phyloP scores from a whole-genome alignment of 2,113 vertebrate genomes.

The pig (Sus scrofa) region DNA sequence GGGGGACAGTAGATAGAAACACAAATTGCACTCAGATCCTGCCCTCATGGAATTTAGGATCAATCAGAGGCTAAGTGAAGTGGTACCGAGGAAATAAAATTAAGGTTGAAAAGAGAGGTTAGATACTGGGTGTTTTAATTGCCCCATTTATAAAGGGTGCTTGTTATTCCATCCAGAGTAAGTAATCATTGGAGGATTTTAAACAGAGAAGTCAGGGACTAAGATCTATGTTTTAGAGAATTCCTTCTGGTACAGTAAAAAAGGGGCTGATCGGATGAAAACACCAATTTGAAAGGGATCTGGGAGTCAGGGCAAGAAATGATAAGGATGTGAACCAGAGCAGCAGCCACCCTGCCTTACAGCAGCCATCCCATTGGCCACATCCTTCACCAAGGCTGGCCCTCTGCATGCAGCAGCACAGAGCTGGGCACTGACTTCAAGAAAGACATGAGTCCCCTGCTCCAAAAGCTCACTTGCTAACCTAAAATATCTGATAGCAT shows the following conservation, averaged over 20 bases:
- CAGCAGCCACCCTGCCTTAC: accelerated
- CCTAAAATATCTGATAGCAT: background rate
- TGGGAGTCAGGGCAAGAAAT: background rate
- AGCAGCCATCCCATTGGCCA: too few relatives aligned
- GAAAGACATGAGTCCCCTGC: background rate
- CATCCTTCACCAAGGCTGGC: background rate
- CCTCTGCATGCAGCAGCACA: background rate
- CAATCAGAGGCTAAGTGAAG: background rate
- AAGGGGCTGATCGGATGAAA: too few relatives aligned
- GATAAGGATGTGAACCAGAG: too few relatives aligned
- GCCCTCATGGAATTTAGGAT: background rate
- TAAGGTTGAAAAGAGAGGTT: background rate
- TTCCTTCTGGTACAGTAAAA: too few relatives aligned
- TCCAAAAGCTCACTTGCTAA: background rate
- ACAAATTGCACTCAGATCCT: background rate
- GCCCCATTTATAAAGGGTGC: too few relatives aligned
- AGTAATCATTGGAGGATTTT: too few relatives aligned
- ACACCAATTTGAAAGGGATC: background rate
- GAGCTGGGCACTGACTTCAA: background rate
- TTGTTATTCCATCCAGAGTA: too few relatives aligned
- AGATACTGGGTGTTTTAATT: too few relatives aligned
- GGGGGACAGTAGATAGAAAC: background rate
- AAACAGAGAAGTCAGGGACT: too few relatives aligned
- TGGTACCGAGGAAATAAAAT: background rate
- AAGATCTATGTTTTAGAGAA: too few relatives aligned